A percentile compares a stretch with the other conserved stretches of the same genome.
Conservation (phyloP, 2,113 vertebrate genomes). For the Stegostoma tigrinum region DNA sequence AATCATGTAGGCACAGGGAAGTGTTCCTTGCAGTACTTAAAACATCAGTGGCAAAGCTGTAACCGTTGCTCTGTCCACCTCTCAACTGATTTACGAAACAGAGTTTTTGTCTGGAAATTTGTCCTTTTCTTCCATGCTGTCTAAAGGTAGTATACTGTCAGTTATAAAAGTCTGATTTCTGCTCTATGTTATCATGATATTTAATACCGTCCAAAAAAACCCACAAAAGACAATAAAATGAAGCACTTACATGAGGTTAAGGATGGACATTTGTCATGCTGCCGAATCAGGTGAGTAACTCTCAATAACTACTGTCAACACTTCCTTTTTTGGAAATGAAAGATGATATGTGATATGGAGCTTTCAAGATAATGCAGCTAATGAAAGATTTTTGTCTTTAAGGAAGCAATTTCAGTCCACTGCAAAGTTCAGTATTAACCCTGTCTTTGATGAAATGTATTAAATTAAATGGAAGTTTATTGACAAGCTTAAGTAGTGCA, state of each 20-base stretch:
- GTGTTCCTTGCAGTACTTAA: neutral
- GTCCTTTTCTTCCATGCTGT: neutral
- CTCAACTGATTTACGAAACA: neutral
- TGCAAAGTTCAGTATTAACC: neutral
- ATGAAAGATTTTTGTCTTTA: neutral
- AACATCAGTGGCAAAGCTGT: neutral
- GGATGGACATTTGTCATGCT: neutral
- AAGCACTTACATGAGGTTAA: slow-evolving; percentile 2
- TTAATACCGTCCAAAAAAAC: neutral
- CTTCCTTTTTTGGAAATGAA: no score
- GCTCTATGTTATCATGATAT: neutral
- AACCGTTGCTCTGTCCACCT: neutral
- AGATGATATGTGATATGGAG: neutral
- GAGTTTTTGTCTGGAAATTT: neutral
- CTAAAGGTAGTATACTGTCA: neutral
- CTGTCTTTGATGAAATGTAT: neutral
- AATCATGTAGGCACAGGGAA: neutral
- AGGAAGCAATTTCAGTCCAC: neutral
- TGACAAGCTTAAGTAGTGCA: neutral
- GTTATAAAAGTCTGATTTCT: neutral
- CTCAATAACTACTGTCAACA: neutral
- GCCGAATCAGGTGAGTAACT: neutral
- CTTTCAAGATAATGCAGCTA: neutral
- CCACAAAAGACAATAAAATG: neutral
- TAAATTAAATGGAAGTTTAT: neutral